Evolutionary conservation across 2,113 vertebrate species (phyloP), one percentile per base, ranked within the genome.

Genomic region (Rhinolophus sinicus): DNA sequence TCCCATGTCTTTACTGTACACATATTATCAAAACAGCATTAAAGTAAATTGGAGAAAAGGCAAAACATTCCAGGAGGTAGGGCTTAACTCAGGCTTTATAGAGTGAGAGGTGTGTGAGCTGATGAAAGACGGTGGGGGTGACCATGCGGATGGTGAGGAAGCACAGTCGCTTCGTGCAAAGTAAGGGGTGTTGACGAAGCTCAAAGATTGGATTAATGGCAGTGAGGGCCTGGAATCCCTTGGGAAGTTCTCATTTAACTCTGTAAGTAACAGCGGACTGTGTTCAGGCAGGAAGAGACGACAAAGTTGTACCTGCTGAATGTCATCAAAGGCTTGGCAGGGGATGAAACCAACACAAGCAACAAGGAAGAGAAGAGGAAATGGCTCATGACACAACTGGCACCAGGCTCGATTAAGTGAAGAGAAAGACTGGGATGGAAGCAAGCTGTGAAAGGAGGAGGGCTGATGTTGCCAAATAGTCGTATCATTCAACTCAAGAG

Each of bases 301-400:
- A 84, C 93, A 56, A 4, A 81, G 18, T 76, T 87, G 26, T 92
- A 97, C 92, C 94, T 98, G 83, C 67, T 93, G 80, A 56, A 85
- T 93, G 81, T 81, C 65, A 58, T 81, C 35, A 52, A 77, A 85
- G 81, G 33, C 50, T 97, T 96, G 94, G 88, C 92, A 95, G 88
- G 28, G 35, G 78, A 54, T 86, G 83, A 93, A 96, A 84, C 60
- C 40, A 38, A 50, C 13, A 33, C 2, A 24, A 88, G 65, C 64
- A 30, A 54, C 80, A 90, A 94, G 80, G 58, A 93, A 96, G 78
- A 72, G 70, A 87, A 78, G 56, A 69, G 95, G 86, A 97, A 89
- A 92, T 89, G 60, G 67, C 64, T 88, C 15, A 54, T 47, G 75
- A 94, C 52, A 73, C 10, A 30, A 24, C 86, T 86, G 96, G 86